Evolutionary conservation across 2,797 vertebrate genomes (phyloP), one percentile per base, ranked within the genome.

Genomic region (Cyclura pinguis): DNA sequence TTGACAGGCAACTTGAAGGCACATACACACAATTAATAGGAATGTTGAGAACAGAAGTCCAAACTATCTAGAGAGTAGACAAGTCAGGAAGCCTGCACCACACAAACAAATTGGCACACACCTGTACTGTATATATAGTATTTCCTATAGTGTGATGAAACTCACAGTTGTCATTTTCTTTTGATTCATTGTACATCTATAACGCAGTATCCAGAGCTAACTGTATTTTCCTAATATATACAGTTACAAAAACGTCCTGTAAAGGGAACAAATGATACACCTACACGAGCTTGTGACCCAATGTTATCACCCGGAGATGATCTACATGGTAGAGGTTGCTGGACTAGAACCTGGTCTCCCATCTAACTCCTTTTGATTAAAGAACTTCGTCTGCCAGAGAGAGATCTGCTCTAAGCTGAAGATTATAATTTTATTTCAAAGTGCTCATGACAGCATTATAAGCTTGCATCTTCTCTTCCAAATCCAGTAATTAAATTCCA

Each of bases 401-500:
- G 87, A 18, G 18, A 91, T 87, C 57, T 22, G 47, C 32, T 84
- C 69, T 12, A 22, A 67, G 57, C 16, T 50, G 84, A 91, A 89
- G 85, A 95, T 95, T 92, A 94, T 92, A 94, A 93, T 96, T 95
- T 95, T 95, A 95, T 94, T 96, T 95, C 93, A 89, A 95, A 96
- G 92, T 93, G 91, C 87, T 96, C 91, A 87, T 94, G 95, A 95
- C 93, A 94, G 95, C 91, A 94, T 89, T 18, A 81, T 88, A 95
- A 94, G 93, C 88, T 94, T 88, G 22, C 80, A 90, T 96, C 93
- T 94, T 91, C 92, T 84, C 90, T 95, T 96, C 94, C 93, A 95
- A 95, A 94, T 84, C 89, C 90, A 92, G 91, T 95, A 95, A 96
- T 96, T 96, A 94, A 95, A 95, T 96, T 96, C 95, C 95, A 95